Base-by-base conservation (phyloP, 2,888 invertebrate species). In the Cephus nigrinus region DNA sequence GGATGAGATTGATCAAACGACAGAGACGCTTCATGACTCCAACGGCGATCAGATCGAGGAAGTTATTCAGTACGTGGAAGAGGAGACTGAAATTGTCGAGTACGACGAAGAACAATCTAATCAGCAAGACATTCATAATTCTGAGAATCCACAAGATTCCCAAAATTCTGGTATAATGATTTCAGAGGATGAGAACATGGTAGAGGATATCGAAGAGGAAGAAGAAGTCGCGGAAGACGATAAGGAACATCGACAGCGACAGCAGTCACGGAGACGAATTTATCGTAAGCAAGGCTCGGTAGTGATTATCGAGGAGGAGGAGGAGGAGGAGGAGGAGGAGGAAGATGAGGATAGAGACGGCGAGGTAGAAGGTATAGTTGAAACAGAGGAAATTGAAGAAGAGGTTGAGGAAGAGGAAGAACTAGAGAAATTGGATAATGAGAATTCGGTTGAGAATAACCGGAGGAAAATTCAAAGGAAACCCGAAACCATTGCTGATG, bases 381-480 rank as follows among this genome's bases (percentile, higher is more conserved):
- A 76, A 11, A 33, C 36, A 76, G 77, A 78, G 15, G 36, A 75
- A 33, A 75, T 68, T 9, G 69, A 79, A 79, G 31, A 79, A n/a
- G 40, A 34, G 31, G 55, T 55, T 2, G 55, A 55, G 34, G 68
- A 75, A 31, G 31, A 77, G 31, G 72, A 76, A 12, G 83, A 80
- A 69, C 76, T 95, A 95, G 89, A 93, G 81, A 90, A 93, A 79
- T 91, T 95, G 0, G 90, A 95, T 1, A 91, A 92, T 0, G 94
- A 95, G 86, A 94, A 95, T 86, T 95, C 95, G 86, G 92, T 93
- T 74, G 95, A 95, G 68, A 79, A 78, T 23, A 73, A 73, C 30
- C 72, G 76, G 73, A 23, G 36, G 74, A 76, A 76, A 11, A 81
- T 79, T 34, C 80, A 76, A 15, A 80, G 81, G 5, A 84, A 84